Base-by-base conservation (phyloP, 2,888 invertebrate genomes). In the Aphelenchoides bicaudatus region DNA sequence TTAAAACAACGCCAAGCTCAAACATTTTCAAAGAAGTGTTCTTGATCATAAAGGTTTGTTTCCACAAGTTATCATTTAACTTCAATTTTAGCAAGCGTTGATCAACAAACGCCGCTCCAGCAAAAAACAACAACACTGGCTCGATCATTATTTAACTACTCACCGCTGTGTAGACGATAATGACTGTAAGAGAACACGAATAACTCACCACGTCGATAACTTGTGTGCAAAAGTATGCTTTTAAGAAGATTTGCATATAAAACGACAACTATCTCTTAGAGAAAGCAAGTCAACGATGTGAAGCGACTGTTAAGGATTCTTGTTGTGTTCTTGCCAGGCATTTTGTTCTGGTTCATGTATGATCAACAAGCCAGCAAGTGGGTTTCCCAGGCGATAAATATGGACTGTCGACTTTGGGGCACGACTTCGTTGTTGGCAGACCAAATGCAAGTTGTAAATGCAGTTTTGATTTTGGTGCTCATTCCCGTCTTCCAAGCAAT, bases 301-400 rank as follows among this genome's bases (percentile, higher is more conserved):
- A 58, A 59, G 34, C 31, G 34, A 4, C 25, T 62, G 25, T 28
- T 59, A 1, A 34, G 56, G 10, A 39, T 59, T 5, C 1, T 46
- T 23, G 39, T 62, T 6, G 59, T 62, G 55, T 51, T 71, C 63
- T 53, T 78, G 3, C 78, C 78, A 29, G 81, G 93, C 27, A 94
- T 96, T 0, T 84, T 96, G n/a, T 98, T 94, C 82, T 96, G 93
- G 93, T 90, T 94, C 0, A 84, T 96, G 0, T 94, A 88, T 80
- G 94, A 96, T 80, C 96, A 96, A 80, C 91, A 91, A 85, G 91
- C 89, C 21, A 90, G 90, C 0, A 83, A 89, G 61, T 92, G 91
- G 91, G 90, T 90, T 0, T 87, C 91, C 81, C 91, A 91, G 84
- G 92, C 19, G 43, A 2, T 57, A 13, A 39, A 87, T 66, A 91